Evolutionary conservation across 2,113 vertebrate species (phyloP).

Genomic region (Galemys pyrenaicus): DNA sequence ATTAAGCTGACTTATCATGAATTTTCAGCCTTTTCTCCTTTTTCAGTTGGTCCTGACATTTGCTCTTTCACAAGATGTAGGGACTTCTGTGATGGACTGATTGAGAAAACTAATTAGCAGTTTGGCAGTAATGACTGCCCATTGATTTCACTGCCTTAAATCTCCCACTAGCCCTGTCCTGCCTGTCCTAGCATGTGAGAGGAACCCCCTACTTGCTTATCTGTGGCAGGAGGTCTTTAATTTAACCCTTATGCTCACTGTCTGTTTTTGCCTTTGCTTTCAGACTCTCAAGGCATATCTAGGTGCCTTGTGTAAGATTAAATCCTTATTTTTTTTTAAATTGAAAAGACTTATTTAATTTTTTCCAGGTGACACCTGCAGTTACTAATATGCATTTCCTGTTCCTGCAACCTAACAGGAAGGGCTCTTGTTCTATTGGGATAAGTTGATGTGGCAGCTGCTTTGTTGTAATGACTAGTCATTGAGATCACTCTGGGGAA

Average conservation of each 20-base stretch:
- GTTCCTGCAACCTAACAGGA: not conserved
- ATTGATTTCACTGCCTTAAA: not conserved
- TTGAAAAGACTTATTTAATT: not conserved
- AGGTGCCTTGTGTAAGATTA: not conserved
- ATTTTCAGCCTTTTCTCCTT: constrained; percentile 27
- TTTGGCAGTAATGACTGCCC: not conserved
- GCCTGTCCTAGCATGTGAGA: not conserved
- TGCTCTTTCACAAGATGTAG: constrained; percentile 15
- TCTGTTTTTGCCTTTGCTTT: not conserved
- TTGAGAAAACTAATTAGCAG: not conserved
- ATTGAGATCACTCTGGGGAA: not conserved
- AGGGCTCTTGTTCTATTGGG: not conserved
- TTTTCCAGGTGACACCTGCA: not conserved
- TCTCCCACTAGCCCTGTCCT: not conserved
- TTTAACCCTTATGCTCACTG: not conserved
- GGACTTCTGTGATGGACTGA: not conserved
- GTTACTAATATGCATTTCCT: not conserved
- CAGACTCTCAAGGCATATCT: not conserved
- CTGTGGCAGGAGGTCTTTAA: not conserved
- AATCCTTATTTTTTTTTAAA: not conserved
- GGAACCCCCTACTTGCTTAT: not conserved
- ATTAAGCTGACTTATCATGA: constrained; percentile 10
- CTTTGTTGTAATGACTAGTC: not conserved
- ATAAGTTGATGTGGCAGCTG: not conserved
- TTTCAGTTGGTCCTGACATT: not conserved